Base-by-base conservation (phyloP, 2,797 vertebrate genomes). In the Aselliscus stoliczkanus region DNA sequence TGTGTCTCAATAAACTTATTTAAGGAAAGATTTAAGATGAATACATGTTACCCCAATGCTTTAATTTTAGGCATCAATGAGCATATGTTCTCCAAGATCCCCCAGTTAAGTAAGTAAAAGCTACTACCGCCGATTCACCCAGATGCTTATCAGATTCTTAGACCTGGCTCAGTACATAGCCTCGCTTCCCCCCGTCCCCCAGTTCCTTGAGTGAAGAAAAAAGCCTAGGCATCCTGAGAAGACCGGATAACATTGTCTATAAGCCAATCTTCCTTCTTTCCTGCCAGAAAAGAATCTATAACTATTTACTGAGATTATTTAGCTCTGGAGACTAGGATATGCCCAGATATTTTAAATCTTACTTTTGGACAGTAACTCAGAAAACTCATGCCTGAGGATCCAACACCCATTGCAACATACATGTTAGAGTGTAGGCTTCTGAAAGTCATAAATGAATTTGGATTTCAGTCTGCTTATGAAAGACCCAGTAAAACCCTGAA, bases 21-120 rank as follows among this genome's bases (percentile, higher is more conserved):
- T 90, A 54, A 94, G 25, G 34, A 94, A 54, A 77, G 9, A 15
- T 27, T 75, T 86, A 31, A 85, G 20, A 47, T 67, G 14, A 89
- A 60, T 82, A n/a, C 7, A 4, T 67, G n/a, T 70, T 31, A 31
- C 2, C 9, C 29, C 25, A 92, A 14, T 69, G 69, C 20, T 91
- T 89, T 34, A 37, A 2, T 42, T 25, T 65, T 50, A 77, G 31
- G 23, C 34, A 50, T 67, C 8, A n/a, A 34, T 31, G 18, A 65
- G 23, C 39, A 25, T 31, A n/a, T 7, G 10, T 39, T 34, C 29
- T 27, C 4, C 25, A 60, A 18, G 8, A 47, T 54, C 69, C 25
- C 20, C 18, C 31, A 83, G 14, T 1, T 54, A 7, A 77, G 4
- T 50, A 52, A 89, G 4, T 50, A 52, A 89, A 4, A 31, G 3